These are phyloP conservation scores for Druceiella hillmani DNA, from an alignment of 2,888 invertebrate genomes.

Conservation along the genomic window DNA sequence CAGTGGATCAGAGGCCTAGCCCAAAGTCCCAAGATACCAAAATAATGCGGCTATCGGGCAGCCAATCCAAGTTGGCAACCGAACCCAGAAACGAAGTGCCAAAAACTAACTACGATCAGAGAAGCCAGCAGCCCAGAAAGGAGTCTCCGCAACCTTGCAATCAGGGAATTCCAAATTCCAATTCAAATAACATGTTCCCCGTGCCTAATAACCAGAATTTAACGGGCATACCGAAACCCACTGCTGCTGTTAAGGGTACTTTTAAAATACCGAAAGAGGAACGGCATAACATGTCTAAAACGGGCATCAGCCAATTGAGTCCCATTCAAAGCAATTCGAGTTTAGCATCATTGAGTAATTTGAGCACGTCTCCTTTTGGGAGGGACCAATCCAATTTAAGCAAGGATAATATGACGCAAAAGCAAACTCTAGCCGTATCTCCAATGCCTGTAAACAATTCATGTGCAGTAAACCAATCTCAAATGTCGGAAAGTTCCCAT, in stretches of 20 bases:
- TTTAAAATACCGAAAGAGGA: slow-evolving; percentile 65
- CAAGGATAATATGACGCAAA: slow-evolving; percentile 43
- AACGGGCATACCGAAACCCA: slow-evolving; percentile 81
- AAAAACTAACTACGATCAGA: too few species aligned
- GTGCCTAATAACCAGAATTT: slow-evolving; percentile 37
- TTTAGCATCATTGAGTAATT: slow-evolving; percentile 50
- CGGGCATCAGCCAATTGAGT: slow-evolving; percentile 52
- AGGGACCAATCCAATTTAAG: slow-evolving; percentile 50
- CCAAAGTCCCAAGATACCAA: slow-evolving; percentile 39
- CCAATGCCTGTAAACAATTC: slow-evolving; percentile 62
- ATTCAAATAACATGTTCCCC: too few species aligned
- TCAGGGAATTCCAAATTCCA: too few species aligned
- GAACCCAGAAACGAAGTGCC: slow-evolving; percentile 35
- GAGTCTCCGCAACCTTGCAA: too few species aligned
- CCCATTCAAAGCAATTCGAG: slow-evolving; percentile 54
- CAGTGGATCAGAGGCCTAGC: slow-evolving; percentile 41
- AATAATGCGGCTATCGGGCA: slow-evolving; percentile 46
- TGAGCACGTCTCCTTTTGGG: slow-evolving; percentile 44
- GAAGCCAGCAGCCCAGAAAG: too few species aligned
- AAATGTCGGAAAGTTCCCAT: slow-evolving; percentile 66
- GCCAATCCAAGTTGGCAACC: slow-evolving; percentile 41
- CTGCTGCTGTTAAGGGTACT: slow-evolving; percentile 87
- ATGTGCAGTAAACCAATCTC: slow-evolving; percentile 34
- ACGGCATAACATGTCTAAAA: slow-evolving; percentile 48
- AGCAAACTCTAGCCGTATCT: slow-evolving; percentile 60